A percentile compares a stretch with the other conserved stretches of the same genome.
These are phyloP conservation scores for Kryphioiulus occultus DNA, from an alignment of 2,888 invertebrate genomes.

Conservation along the genomic window DNA sequence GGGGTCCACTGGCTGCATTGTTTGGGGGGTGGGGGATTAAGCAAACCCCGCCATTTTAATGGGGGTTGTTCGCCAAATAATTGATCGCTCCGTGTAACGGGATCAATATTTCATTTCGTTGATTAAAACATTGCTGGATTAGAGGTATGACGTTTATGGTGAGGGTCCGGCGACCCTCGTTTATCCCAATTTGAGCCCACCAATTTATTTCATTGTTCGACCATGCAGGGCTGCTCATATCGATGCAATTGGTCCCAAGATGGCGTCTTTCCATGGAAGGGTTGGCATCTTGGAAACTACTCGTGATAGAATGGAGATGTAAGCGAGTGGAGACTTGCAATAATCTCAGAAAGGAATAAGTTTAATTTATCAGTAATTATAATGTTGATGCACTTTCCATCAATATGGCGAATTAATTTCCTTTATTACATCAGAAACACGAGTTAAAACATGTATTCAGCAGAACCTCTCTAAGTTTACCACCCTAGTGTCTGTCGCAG, in stretches of 20 bases:
- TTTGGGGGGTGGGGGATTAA: not conserved
- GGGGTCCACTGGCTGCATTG: slow-evolving; percentile 20
- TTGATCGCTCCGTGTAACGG: not conserved
- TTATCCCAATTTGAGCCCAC: not conserved
- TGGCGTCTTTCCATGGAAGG: not conserved
- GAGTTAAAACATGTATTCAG: no score
- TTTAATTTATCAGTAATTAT: no score
- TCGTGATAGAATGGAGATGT: no score
- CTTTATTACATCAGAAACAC: no score
- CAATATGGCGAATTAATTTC: no score
- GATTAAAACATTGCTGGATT: slow-evolving; percentile 31
- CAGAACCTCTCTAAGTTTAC: no score
- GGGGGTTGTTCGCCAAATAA: slow-evolving; percentile 14
- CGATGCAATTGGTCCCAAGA: not conserved
- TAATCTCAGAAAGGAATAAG: no score
- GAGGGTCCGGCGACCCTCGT: not conserved
- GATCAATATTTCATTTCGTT: slow-evolving; percentile 35
- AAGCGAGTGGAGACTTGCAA: no score
- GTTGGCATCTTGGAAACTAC: no score
- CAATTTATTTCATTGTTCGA: not conserved
- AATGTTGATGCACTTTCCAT: no score
- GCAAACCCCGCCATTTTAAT: not conserved
- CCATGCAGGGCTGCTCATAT: not conserved
- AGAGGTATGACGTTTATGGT: not conserved
- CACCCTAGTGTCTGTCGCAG: no score